Base-by-base conservation (phyloP, 2,888 invertebrate species). In the Oxyteleia sp. region DNA sequence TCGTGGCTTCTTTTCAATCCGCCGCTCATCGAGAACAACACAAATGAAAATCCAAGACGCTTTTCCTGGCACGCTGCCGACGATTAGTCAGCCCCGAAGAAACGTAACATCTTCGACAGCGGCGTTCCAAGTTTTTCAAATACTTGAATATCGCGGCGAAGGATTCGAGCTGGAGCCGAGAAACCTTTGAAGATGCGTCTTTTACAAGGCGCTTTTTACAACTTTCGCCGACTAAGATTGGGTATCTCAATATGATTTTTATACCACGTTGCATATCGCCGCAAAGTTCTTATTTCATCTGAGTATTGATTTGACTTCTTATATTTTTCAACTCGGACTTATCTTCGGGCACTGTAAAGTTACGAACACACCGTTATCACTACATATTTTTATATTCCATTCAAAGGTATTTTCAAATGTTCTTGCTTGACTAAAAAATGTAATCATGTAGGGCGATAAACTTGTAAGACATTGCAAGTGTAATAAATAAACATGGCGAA, bases 51-150 rank as follows among this genome's bases (percentile, higher is more conserved):
- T 47, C 61, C 74, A 59, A 80, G 82, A 66, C 71, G 64, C 38
- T 59, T 53, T 63, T 72, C 66, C 69, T 78, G 78, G 78, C 82
- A 78, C 82, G 63, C 57, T 78, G 82, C 82, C 82, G 78, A 79
- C 69, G 78, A 83, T 83, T 79, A 79, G 63, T 79, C 69, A 74
- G 74, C 29, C 64, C 13, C 69, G 18, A 16, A 26, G 66, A 69
- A 59, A 75, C 32, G 71, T 72, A 57, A 63, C 72, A 64, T 82
- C 82, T 72, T 72, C 61, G 76, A 66, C 57, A 66, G 47, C 51
- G 47, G 64, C 41, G 59, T 53, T 66, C 18, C 66, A 61, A 74
- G 61, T 78, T 83, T 83, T 83, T 79, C 72, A 41, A 74, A 68
- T 78, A 53, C 49, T 69, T 43, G 80, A 80, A 80, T 66, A 66